Conservation (phyloP, 2,888 invertebrate genomes). For the Standfussiana lucernea region DNA sequence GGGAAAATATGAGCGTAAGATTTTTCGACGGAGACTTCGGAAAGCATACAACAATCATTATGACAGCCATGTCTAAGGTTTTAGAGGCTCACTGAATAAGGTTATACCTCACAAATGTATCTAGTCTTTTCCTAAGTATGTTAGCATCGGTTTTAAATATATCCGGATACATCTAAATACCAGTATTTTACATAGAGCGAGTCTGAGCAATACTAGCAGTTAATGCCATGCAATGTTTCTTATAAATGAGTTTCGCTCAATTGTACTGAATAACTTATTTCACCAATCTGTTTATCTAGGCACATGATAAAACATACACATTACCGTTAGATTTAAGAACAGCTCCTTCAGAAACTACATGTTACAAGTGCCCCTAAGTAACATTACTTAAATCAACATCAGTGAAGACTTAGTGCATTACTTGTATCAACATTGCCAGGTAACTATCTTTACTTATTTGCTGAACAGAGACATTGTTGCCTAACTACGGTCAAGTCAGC, state of each 20-base stretch:
- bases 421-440: conserved; percentile 4
- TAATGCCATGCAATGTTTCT: not conserved
- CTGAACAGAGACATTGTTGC: conserved; percentile 13
- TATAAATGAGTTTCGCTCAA: not conserved
- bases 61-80: not conserved
- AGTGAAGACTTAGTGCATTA: conserved; percentile 18
- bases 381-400: conserved; percentile 11
- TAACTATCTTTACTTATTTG: conserved; percentile 22
- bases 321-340: not conserved
- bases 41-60: not conserved
- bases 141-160: not conserved
- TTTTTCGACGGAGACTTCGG: not conserved
- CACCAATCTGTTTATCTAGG: not conserved
- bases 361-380: not conserved
- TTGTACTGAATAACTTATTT: not conserved
- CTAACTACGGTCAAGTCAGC: conserved; percentile 19
- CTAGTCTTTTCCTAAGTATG: not conserved
- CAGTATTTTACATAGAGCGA: not conserved
- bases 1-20: not conserved
- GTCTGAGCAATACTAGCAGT: not conserved
- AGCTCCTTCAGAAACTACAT: not conserved
- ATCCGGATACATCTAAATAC: not conserved
- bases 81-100: not conserved
- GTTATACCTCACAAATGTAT: not conserved
- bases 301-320: not conserved